Base-by-base conservation (phyloP, 2,113 vertebrate species). In the Percina caprodes region DNA sequence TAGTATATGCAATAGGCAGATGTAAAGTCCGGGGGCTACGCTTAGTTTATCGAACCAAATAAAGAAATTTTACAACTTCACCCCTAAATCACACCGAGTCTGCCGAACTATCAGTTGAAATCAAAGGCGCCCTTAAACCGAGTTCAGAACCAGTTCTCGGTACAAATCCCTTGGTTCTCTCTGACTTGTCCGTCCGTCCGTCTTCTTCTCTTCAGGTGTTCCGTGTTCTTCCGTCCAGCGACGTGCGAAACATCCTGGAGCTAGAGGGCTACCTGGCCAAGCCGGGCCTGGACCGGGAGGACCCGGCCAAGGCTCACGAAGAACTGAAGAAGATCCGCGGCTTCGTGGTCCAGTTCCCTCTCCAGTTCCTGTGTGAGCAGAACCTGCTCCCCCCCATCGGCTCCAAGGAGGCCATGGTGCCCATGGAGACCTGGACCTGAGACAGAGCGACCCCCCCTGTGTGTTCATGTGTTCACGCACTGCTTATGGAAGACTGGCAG, bases 391-490 rank as follows among this genome's bases (percentile, higher is more conserved):
- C 98, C 21, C 96, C 98, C 0, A 96, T 99, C 0, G 98, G 98
- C 82, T 97, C 97, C 71, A 99, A 97, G 89, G 98, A 99, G 92
- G 95, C 96, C 84, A 99, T 99, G 85, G 97, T 99, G 58, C 98
- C 98, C 81, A 98, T 96, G 95, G 98, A 99, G 86, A 96, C 97
- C 62, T 99, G 98, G 98, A 99, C 98, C 85, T 99, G 96, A 96
- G 90, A 9, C 11, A 1, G 23, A 0, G 8, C n/a, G 24, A 46
- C 59, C 11, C 33, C n/a, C 14, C 24, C 19, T 18, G 52, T 52
- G 55, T 33, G 2, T 62, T 48, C 35, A n/a, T 30, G 56, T 60
- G 55, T 54, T 52, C n/a, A 39, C n/a, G 1, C 42, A 1, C 68
- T 49, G 39, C 49, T 14, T 0, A 0, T 1, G 13, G 66, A 46